These are phyloP conservation scores for Platysternon megacephalum DNA, from an alignment of 2,113 vertebrate genomes.

Conservation along the genomic window DNA sequence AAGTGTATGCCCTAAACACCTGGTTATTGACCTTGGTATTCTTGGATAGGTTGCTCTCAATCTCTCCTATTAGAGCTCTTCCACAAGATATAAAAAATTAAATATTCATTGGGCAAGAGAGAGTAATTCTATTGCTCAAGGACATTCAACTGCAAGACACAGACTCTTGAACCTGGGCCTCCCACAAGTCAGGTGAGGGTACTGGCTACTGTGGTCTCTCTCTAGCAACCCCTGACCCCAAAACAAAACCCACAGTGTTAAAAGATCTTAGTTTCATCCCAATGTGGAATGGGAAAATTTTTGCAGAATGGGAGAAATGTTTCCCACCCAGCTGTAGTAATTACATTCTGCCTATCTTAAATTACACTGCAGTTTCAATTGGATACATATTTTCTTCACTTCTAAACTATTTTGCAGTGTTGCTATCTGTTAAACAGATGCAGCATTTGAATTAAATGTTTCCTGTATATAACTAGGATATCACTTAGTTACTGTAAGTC, in stretches of 20 bases:
- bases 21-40: not conserved
- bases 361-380: not conserved
- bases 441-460: no score
- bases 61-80: not conserved
- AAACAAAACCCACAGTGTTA: not conserved
- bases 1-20: not conserved
- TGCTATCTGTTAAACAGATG: not conserved
- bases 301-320: not conserved
- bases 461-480: not conserved
- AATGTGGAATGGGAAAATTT: not conserved
- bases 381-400: not conserved
- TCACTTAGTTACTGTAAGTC: not conserved
- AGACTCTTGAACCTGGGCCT: not conserved
- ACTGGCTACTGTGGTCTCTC: not conserved
- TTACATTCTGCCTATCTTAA: not conserved
- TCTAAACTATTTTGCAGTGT: not conserved
- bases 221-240: no score
- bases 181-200: not conserved
- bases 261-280: not conserved
- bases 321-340: not conserved
- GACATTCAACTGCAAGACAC: not conserved
- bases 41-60: not conserved
- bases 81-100: not conserved
- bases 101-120: not conserved
- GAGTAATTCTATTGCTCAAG: no score